Evolutionary conservation across 2,797 vertebrate genomes (phyloP), one percentile per base, ranked within the genome.

Genomic region (Macropus fuliginosus): DNA sequence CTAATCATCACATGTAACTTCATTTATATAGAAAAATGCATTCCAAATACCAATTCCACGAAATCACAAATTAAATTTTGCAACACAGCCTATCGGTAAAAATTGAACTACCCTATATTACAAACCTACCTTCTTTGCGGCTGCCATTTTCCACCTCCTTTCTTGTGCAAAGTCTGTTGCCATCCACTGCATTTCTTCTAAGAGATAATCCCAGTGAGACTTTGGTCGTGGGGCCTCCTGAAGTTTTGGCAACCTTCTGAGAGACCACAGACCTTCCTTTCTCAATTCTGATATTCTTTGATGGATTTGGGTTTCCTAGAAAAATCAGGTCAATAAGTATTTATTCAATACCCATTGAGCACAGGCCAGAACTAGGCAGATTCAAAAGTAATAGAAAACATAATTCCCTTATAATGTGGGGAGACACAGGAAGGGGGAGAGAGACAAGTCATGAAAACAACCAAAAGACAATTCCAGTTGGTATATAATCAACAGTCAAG

Each of bases 151-250:
- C 99, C 99, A 99, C 95, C 99, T 99, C 95, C 99, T 99, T 98
- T 99, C 99, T 97, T 99, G 99, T 74, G 99, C 99, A 96, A 99
- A 99, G 98, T 99, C 99, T 4, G 99, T 99, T 55, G 99, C 99
- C 99, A 99, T 99, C 99, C 99, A 99, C 97, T 99, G 99, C 99
- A 99, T 99, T 98, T 99, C 99, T 97, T 99, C 99, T 97, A 99
- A 98, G 91, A 99, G 99, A 97, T 99, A 99, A 98, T 99, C 99
- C 99, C 99, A 99, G 31, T 99, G 99, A 11, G 99, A 99, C 96
- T 99, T 99, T 92, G 99, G 99, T 93, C 99, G 99, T 0, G 99
- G 99, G 40, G 99, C 98, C 97, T 99, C 99, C 97, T 99, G 99
- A 40, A 99, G 99, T 93, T 99, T 99, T 3, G 99, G 99, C 46